Evolutionary conservation across 2,888 invertebrate species (phyloP), one percentile per base, ranked within the genome.

Genomic region (Ornithoptera alexandrae): DNA sequence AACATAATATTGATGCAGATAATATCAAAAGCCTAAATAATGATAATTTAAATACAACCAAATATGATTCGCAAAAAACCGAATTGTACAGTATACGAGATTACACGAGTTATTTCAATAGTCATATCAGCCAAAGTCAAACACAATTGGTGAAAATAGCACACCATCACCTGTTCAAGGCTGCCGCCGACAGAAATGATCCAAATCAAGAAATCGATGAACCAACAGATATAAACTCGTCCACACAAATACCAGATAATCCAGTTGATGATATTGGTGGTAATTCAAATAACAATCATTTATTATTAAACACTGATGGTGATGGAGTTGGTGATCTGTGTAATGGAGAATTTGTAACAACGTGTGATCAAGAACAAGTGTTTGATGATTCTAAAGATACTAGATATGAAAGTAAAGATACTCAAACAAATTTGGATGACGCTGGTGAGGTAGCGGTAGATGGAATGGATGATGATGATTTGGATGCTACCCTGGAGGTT

Each of bases 401-500:
- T 39, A 39, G 39, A 39, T 15, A 12, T 53, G 53, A 53, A 53
- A 53, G n/a, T 7, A 53, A 53, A 6, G 53, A 53, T 15, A 53
- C n/a, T 2, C 53, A n/a, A n/a, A 53, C 53, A 6, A 12, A 50
- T 62, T 6, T 15, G 12, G 36, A 20, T 17, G 15, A 5, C 15
- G 46, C 22, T 46, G 46, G 22, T 62, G 46, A 66, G 1, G 30
- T 30, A 5, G 58, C 53, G 10, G 24, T 67, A 15, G 57, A 67
- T 5, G 39, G 20, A 46, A 53, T 50, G 50, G 63, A 63, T 10
- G 46, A 63, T 36, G 18, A 36, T 30, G 17, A 60, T 7, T n/a
- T n/a, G 39, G 76, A 77, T 0, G 22, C 1, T 61, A 73, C 75
- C 0, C 77, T 80, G 75, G 81, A 84, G 74, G 72, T 78, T 2